phyloP scores from a whole-genome alignment of 2,797 vertebrate species.

The Jordanella pulchra region DNA sequence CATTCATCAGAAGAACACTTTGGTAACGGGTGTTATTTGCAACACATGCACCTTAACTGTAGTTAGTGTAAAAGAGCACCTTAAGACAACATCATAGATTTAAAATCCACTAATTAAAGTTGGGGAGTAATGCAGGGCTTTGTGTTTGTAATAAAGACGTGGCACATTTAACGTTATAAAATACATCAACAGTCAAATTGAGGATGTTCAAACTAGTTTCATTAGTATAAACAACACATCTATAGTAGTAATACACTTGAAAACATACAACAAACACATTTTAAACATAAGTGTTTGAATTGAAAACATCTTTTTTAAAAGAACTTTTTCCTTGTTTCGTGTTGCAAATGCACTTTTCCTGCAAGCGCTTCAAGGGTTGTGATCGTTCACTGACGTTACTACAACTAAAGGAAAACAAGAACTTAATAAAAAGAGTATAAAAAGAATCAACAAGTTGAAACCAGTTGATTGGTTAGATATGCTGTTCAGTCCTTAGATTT shows the following conservation, averaged over 20 bases:
- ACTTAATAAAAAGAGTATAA: constrained; percentile 54
- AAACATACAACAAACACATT: constrained; percentile 82
- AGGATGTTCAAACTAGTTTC: constrained; percentile 73
- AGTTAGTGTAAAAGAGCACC: constrained; percentile 42
- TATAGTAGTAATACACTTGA: constrained; percentile 77
- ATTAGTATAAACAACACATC: constrained; percentile 87
- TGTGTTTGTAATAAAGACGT: constrained; percentile 53
- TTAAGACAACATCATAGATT: constrained; percentile 33
- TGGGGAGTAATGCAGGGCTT: constrained; percentile 25
- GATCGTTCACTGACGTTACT: constrained; percentile 59
- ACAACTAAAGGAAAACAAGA: constrained; percentile 53
- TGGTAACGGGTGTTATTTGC: constrained; percentile 58
- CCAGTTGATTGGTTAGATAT: constrained; percentile 80
- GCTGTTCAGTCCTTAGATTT: constrained; percentile 73
- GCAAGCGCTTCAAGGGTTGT: constrained; percentile 73
- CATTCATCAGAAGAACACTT: constrained; percentile 58
- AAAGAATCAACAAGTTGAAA: constrained; percentile 84
- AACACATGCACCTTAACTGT: constrained; percentile 19
- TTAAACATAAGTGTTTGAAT: constrained; percentile 79
- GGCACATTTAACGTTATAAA: constrained; percentile 69
- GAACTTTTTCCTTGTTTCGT: constrained; percentile 37
- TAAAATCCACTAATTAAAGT: constrained; percentile 25
- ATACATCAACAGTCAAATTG: constrained; percentile 62
- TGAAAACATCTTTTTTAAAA: constrained; percentile 47
- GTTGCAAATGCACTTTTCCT: constrained; percentile 75